phyloP scores from a whole-genome alignment of 2,113 vertebrate genomes.

The Petrocephalus zakoni region DNA sequence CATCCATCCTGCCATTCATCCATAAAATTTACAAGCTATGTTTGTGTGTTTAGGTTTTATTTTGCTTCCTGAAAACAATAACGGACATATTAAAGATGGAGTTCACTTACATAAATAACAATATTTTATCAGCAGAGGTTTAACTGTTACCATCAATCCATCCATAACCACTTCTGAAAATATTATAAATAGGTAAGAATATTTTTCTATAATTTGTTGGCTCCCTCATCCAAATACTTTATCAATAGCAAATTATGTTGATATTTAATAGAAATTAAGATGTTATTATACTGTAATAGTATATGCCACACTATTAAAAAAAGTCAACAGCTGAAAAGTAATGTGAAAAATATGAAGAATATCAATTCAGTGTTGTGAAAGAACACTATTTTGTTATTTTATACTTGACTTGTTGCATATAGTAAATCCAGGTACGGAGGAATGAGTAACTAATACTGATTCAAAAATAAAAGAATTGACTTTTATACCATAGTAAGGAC shows the following conservation, averaged over 20 bases:
- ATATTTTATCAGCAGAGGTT: background rate
- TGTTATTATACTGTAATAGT: background rate
- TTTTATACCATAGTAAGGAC: background rate
- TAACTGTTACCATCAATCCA: background rate
- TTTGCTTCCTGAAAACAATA: background rate
- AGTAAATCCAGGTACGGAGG: background rate
- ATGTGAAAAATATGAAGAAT: background rate
- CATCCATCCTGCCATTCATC: background rate
- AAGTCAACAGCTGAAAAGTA: background rate
- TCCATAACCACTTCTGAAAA: background rate
- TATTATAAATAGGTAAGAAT: background rate
- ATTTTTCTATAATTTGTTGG: background rate
- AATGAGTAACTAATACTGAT: background rate
- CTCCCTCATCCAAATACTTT: background rate
- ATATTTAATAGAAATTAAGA: background rate
- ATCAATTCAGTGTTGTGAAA: background rate
- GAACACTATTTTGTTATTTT: background rate
- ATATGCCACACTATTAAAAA: background rate
- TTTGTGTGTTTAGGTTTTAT: background rate
- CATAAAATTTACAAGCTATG: background rate
- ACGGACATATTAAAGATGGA: background rate
- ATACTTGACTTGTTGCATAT: background rate
- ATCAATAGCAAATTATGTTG: background rate
- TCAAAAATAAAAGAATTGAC: background rate
- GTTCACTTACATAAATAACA: background rate